Percentiles rank a stretch among this genome's conserved stretches.
Conservation (phyloP, 2,797 vertebrate species). For the Sebastolobus altivelis region DNA sequence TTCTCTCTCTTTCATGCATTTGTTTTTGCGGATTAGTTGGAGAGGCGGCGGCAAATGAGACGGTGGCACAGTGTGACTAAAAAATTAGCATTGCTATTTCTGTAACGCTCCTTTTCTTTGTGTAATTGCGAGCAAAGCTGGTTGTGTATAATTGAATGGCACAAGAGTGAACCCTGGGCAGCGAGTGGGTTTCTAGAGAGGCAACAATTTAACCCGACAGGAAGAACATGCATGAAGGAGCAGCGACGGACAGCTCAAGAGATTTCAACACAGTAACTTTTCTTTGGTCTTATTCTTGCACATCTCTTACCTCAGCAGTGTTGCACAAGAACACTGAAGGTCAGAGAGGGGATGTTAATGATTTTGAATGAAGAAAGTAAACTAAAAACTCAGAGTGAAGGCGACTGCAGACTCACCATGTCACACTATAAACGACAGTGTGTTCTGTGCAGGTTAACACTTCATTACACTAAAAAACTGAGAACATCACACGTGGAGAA, state of each 20-base stretch:
- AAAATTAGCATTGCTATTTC: slow-evolving; percentile 37
- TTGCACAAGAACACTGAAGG: not conserved
- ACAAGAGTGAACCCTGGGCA: slow-evolving; percentile 3
- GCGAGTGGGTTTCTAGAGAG: not conserved
- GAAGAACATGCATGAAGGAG: not conserved
- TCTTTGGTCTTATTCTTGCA: not conserved
- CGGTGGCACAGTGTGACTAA: slow-evolving; percentile 7
- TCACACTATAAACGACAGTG: slow-evolving; percentile 2
- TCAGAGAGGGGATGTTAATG: not conserved
- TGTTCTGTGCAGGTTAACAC: not conserved
- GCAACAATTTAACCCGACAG: not conserved
- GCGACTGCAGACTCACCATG: not conserved
- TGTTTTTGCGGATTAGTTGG: slow-evolving; percentile 26
- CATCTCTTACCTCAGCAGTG: slow-evolving; percentile 9
- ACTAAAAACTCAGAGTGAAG: not conserved
- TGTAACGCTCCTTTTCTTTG: slow-evolving; percentile 22
- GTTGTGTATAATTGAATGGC: not conserved
- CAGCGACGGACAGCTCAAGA: not conserved
- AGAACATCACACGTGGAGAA: slow-evolving; percentile 24
- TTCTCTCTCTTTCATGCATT: slow-evolving; percentile 29
- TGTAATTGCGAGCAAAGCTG: slow-evolving; percentile 10
- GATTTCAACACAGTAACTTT: slow-evolving; percentile 1
- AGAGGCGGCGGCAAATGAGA: slow-evolving; percentile 21
- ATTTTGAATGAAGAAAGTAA: slow-evolving; percentile 1
- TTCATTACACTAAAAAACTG: slow-evolving; percentile 2